A percentile compares a stretch with the other conserved stretches of the same genome.
These are phyloP conservation scores for Stigmatopora argus DNA, from an alignment of 2,113 vertebrate genomes.

Conservation along the genomic window DNA sequence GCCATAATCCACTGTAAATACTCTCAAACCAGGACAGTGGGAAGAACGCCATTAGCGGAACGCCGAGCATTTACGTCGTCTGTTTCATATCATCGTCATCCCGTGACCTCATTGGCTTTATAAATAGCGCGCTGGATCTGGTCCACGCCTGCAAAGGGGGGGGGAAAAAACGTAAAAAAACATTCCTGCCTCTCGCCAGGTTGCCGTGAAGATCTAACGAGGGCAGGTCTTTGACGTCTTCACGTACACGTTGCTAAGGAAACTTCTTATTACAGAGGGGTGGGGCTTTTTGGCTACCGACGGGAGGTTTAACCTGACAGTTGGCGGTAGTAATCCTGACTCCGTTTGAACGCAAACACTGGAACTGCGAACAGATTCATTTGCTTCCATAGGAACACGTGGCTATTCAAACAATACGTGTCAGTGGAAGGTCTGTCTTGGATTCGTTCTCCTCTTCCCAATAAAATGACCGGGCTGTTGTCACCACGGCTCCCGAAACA, in stretches of 20 bases:
- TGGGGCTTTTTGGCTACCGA: constrained; percentile 19
- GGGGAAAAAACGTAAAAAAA: constrained; percentile 30
- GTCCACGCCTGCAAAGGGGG: constrained; percentile 60
- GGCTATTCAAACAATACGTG: constrained; percentile 60
- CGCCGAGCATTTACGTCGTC: constrained; percentile 32
- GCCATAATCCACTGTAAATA: neutral
- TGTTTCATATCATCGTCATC: constrained; percentile 22
- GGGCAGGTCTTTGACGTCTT: constrained; percentile 58
- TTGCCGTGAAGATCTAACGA: constrained; percentile 58
- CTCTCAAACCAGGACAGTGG: constrained; percentile 9
- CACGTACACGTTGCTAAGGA: constrained; percentile 28
- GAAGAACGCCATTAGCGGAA: constrained; percentile 11
- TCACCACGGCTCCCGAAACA: constrained; percentile 34
- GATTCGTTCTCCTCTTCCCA: constrained; percentile 52
- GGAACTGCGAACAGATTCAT: constrained; percentile 6
- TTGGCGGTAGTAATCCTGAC: constrained; percentile 5
- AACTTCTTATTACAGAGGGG: constrained; percentile 49
- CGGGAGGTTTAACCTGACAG: constrained; percentile 13
- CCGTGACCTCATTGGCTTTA: constrained; percentile 51
- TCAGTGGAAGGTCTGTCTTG: constrained; percentile 51
- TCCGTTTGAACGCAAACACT: neutral
- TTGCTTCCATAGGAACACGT: constrained; percentile 35
- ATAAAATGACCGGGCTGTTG: constrained; percentile 53
- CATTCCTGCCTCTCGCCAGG: constrained; percentile 50
- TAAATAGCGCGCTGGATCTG: constrained; percentile 53